phyloP scores from a whole-genome alignment of 2,797 vertebrate species.

The Muscicapa comitata region DNA sequence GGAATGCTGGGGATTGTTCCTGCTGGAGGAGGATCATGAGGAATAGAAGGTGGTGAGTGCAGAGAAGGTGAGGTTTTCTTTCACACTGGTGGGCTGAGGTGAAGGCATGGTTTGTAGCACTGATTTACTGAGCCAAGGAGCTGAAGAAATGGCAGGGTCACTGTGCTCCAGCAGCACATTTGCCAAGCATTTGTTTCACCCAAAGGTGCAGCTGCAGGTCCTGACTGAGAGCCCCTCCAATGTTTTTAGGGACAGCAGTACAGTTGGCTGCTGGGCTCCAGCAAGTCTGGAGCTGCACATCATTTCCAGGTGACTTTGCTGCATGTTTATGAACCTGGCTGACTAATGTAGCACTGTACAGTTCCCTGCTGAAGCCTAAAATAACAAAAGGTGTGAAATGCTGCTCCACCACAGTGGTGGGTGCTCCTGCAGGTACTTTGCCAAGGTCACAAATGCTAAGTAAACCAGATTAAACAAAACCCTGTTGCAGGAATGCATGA shows the following conservation, averaged over 20 bases:
- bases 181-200: not conserved
- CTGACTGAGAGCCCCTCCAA: not conserved
- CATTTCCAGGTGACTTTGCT: conserved; percentile 24
- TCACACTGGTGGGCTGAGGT: not conserved
- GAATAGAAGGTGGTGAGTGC: not conserved
- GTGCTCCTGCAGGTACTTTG: conserved; percentile 4
- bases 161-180: not conserved
- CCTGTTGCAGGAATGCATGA: conserved; percentile 25
- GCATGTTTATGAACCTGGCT: not conserved
- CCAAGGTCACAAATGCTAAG: conserved; percentile 53
- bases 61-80: not conserved
- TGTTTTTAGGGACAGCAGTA: not conserved
- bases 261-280: not conserved
- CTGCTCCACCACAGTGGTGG: not conserved
- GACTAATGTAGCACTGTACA: not conserved
- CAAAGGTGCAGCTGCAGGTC: not conserved
- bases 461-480: conserved; percentile 58
- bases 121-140: not conserved
- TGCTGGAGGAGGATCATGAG: not conserved
- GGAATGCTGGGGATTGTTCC: not conserved
- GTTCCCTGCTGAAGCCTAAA: not conserved
- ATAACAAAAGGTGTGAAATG: conserved; percentile 24
- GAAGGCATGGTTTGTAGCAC: not conserved
- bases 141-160: not conserved
- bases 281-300: not conserved